Percentiles rank a stretch among this genome's conserved stretches.
Conservation (phyloP, 2,888 invertebrate species). For the Diarsia rubi region DNA sequence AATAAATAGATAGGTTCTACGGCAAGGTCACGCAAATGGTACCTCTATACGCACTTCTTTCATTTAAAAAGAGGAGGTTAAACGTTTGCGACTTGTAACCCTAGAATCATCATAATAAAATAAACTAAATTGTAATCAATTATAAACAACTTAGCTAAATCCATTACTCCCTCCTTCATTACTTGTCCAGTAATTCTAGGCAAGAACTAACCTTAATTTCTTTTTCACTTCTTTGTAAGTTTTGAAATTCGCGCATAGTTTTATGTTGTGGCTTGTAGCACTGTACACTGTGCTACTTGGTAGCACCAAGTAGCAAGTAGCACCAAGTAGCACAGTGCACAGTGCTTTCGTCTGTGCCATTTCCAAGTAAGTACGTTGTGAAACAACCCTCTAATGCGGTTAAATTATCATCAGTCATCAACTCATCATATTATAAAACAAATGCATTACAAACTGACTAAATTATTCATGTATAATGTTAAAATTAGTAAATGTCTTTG, state of each 20-base stretch:
- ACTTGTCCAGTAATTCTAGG: neutral
- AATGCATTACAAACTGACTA: neutral
- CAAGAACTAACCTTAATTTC: neutral
- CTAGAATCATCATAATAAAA: neutral
- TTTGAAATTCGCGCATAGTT: conserved; percentile 23
- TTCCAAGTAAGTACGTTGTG: neutral
- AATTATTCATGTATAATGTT: neutral
- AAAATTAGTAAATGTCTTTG: too few species aligned
- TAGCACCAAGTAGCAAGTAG: too few species aligned
- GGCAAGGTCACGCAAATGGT: neutral
- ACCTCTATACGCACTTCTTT: neutral
- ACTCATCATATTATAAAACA: neutral
- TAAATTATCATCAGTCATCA: too few species aligned
- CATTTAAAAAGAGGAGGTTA: neutral
- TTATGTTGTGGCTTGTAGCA: neutral
- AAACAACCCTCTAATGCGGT: neutral
- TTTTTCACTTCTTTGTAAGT: neutral
- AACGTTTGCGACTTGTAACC: neutral
- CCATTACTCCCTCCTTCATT: too few species aligned
- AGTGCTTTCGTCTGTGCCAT: neutral
- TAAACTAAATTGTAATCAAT: too few species aligned
- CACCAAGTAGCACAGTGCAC: neutral
- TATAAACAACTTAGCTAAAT: neutral
- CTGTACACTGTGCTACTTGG: too few species aligned
- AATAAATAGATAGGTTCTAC: neutral